A percentile compares a stretch with the other conserved stretches of the same genome.
Evolutionary conservation across 2,797 vertebrate genomes (phyloP).

Genomic region (Enteromius trimaculatus): DNA sequence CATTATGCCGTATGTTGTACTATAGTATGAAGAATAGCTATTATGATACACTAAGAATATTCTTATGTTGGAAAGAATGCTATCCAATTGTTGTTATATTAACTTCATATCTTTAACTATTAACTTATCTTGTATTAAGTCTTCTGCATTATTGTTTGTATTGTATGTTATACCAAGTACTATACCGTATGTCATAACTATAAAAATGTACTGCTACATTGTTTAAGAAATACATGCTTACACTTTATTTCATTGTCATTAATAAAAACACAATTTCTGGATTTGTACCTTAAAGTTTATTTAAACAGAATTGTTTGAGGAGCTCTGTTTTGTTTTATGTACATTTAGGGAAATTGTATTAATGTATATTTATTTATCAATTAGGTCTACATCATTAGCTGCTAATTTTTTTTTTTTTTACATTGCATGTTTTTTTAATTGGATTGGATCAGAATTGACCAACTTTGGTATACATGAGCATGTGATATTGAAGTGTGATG

Average conservation of each 20-base stretch:
- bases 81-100: not conserved
- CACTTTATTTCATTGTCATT: not conserved
- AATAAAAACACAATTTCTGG: conserved; percentile 1
- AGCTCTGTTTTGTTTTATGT: not conserved
- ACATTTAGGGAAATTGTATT: no score
- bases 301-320: not conserved
- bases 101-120: not conserved
- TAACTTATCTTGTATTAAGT: not conserved
- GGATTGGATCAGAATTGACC: not conserved
- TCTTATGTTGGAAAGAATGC: not conserved
- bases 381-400: no score
- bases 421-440: not conserved
- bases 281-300: not conserved
- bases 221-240: not conserved
- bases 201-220: not conserved
- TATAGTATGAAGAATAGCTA: not conserved
- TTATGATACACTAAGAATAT: not conserved
- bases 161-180: not conserved
- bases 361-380: no score
- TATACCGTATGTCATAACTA: not conserved
- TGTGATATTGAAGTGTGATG: not conserved
- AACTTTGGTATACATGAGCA: not conserved
- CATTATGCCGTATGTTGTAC: not conserved
- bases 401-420: no score
- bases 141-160: not conserved